A percentile compares a stretch with the other conserved stretches of the same genome.
Evolutionary conservation across 2,797 vertebrate species (phyloP).

Genomic region (Champsocephalus esox): DNA sequence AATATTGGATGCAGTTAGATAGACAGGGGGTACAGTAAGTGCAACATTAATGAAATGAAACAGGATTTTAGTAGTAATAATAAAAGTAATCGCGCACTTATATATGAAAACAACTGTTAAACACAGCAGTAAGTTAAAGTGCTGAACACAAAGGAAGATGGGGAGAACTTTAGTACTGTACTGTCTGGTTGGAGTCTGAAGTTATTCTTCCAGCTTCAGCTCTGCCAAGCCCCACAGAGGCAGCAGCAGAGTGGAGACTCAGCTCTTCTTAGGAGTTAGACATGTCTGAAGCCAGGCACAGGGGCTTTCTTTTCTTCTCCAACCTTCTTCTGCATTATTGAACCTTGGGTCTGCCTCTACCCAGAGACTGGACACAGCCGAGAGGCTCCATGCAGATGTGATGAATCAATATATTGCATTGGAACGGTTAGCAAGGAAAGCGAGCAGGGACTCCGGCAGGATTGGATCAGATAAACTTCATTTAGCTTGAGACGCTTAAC

Average conservation of each 20-base stretch:
- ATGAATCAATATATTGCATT: slow-evolving; percentile 68
- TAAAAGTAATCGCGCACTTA: no score
- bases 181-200: slow-evolving; percentile 37
- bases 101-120: background rate
- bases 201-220: slow-evolving; percentile 39
- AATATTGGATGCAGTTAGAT: background rate
- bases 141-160: background rate
- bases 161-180: background rate
- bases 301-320: slow-evolving; percentile 56
- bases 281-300: slow-evolving; percentile 60
- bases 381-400: slow-evolving; percentile 72
- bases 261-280: slow-evolving; percentile 75
- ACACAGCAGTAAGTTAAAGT: background rate
- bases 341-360: slow-evolving; percentile 57
- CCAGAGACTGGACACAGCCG: slow-evolving; percentile 65
- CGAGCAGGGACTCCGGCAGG: slow-evolving; percentile 17
- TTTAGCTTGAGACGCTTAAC: slow-evolving; percentile 32
- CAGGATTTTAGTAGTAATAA: no score
- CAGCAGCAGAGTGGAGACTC: slow-evolving; percentile 69
- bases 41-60: background rate
- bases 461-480: slow-evolving; percentile 40
- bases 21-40: background rate
- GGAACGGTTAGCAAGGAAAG: slow-evolving; percentile 17
- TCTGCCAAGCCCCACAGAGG: slow-evolving; percentile 60
- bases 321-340: slow-evolving; percentile 74